Base-by-base conservation (phyloP, 2,888 invertebrate genomes). In the Mamestra brassicae region DNA sequence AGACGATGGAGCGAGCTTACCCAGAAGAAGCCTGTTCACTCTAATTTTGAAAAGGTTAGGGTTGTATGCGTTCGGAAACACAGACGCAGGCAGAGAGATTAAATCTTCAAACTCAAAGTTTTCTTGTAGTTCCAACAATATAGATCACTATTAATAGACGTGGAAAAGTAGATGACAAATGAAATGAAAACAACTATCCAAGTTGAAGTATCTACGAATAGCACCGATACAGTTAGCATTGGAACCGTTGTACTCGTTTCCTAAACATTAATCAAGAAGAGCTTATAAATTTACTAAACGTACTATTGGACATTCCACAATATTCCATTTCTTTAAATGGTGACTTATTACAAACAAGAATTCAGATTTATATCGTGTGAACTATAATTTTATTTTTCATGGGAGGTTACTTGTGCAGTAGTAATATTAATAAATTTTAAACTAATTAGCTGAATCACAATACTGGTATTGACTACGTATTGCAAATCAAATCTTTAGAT, bases 401-500 rank as follows among this genome's bases (percentile, higher is more conserved):
- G 73, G 81, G 77, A 83, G 79, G 66, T 50, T 54, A 72, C 80
- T 11, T 68, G 50, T 78, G 76, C 76, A 83, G 78, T 83, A 79
- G 85, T 87, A 87, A 88, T 88, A 88, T 88, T 90, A 90, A 93
- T 94, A 93, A 93, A 92, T 93, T 89, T 85, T 77, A 89, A 90
- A 90, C 90, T 92, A 93, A 94, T 93, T 93, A 93, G 91, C 88
- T 85, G 83, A 85, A 81, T 81, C 87, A 90, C 86, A 89, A 90
- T 87, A 81, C 87, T 84, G 74, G 85, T 87, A 87, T 82, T 79
- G 86, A 76, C 74, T 90, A 90, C 88, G 83, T 92, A 92, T 93
- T 95, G 94, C 94, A 93, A 95, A 95, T 95, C 94, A 93, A 93
- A 95, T 92, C 93, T 91, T 88, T 85, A 93, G 95, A 95, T 95